A percentile compares a stretch with the other conserved stretches of the same genome.
phyloP scores from a whole-genome alignment of 2,888 invertebrate genomes.

The Reticulitermes lucifugus region DNA sequence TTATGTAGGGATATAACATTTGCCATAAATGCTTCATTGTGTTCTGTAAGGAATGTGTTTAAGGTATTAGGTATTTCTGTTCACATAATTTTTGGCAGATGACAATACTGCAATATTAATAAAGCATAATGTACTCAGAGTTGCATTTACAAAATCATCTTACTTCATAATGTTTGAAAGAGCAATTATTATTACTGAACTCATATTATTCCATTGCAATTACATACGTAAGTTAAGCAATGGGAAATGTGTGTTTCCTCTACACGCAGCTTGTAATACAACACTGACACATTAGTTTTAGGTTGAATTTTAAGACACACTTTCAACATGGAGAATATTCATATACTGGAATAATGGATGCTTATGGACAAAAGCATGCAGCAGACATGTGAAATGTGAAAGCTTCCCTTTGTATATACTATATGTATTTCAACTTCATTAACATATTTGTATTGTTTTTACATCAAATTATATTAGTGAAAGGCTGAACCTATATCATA shows the following conservation, averaged over 20 bases:
- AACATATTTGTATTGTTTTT: background rate
- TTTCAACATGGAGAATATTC: background rate
- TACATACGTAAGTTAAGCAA: too few relatives aligned
- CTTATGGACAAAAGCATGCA: background rate
- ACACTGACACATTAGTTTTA: conserved; percentile 15
- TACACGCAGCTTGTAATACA: background rate
- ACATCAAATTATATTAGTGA: too few relatives aligned
- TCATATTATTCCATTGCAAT: too few relatives aligned
- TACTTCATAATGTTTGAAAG: too few relatives aligned
- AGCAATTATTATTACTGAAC: too few relatives aligned
- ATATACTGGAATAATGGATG: background rate
- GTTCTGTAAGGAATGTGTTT: background rate
- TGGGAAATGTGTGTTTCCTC: background rate
- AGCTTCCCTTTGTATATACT: background rate
- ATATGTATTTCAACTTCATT: background rate
- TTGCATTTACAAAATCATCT: too few relatives aligned
- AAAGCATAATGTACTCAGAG: too few relatives aligned
- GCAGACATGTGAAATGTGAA: background rate
- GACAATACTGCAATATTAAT: conserved; percentile 11
- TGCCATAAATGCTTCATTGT: background rate
- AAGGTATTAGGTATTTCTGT: background rate
- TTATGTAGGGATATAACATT: background rate
- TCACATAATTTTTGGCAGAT: background rate
- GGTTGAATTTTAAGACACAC: background rate
- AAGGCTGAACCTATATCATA: too few relatives aligned